Evolutionary conservation across 2,797 vertebrate genomes (phyloP).

Genomic region (Bucorvus abyssinicus): DNA sequence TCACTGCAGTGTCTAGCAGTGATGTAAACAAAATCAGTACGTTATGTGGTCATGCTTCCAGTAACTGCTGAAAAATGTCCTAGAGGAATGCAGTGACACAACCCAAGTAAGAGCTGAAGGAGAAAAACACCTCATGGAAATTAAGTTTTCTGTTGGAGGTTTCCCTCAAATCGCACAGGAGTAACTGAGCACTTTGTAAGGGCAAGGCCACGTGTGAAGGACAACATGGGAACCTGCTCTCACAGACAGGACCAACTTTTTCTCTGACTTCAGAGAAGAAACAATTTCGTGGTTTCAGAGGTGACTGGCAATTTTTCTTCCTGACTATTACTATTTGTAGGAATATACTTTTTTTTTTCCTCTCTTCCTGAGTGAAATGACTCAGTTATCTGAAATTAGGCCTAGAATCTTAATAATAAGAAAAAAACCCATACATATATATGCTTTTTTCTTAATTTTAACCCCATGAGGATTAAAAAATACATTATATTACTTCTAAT

Average conservation of each 20-base stretch:
- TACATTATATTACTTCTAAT: not conserved
- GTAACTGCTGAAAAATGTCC: not conserved
- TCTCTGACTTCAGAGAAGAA: not conserved
- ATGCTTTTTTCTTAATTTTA: not conserved
- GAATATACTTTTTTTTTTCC: not conserved
- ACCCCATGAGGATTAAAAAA: not conserved
- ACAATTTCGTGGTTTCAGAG: not conserved
- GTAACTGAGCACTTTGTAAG: not conserved
- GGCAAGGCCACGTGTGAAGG: not conserved
- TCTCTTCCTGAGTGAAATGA: not conserved
- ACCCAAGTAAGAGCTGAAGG: not conserved
- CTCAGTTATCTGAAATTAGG: not conserved
- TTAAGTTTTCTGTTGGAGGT: accelerated
- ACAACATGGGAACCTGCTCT: not conserved
- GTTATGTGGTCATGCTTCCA: not conserved
- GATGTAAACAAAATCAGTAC: not conserved
- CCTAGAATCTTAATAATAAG: not conserved
- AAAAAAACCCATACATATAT: too few species aligned
- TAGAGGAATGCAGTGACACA: not conserved
- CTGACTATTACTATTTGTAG: not conserved
- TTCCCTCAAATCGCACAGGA: not conserved
- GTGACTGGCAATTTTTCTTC: accelerated
- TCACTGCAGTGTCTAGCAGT: not conserved
- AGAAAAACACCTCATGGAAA: not conserved
- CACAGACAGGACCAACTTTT: not conserved